phyloP scores from a whole-genome alignment of 2,888 invertebrate genomes.

The Neoscelio sp. region DNA sequence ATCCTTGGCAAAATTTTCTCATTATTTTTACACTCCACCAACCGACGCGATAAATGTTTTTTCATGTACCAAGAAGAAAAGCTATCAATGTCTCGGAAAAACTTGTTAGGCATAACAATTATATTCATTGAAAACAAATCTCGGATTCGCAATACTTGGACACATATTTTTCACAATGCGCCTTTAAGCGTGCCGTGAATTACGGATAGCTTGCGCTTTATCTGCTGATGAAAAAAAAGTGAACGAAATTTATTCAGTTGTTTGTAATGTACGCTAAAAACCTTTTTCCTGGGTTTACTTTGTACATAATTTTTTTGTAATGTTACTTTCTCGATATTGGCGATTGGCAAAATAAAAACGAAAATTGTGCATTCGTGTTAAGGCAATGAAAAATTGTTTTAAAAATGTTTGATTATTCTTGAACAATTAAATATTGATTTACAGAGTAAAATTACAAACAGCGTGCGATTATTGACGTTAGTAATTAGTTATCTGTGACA shows the following conservation, averaged over 20 bases:
- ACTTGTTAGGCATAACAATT: slow-evolving; percentile 52
- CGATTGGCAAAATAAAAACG: no score
- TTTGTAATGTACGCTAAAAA: slow-evolving; percentile 2
- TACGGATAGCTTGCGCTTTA: slow-evolving; percentile 5
- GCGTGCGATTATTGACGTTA: no score
- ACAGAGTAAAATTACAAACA: no score
- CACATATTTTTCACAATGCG: slow-evolving; percentile 9
- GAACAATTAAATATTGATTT: no score
- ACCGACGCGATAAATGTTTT: slow-evolving; percentile 55
- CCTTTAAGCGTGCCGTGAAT: slow-evolving; percentile 14
- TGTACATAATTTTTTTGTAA: background rate
- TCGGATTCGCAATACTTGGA: slow-evolving; percentile 16
- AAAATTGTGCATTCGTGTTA: no score
- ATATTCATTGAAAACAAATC: slow-evolving; percentile 17
- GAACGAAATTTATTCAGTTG: slow-evolving; percentile 20
- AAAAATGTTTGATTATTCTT: slow-evolving; percentile 16
- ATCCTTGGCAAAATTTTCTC: slow-evolving; percentile 70
- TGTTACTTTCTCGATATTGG: background rate
- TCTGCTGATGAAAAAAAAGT: slow-evolving; percentile 1
- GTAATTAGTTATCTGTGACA: no score
- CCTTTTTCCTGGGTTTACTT: no score
- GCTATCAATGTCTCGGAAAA: slow-evolving; percentile 34
- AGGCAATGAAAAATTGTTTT: no score
- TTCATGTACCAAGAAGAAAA: slow-evolving; percentile 29
- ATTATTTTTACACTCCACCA: slow-evolving; percentile 68